Conservation (phyloP, 2,797 vertebrate genomes). For the Poeciliopsis infans region DNA sequence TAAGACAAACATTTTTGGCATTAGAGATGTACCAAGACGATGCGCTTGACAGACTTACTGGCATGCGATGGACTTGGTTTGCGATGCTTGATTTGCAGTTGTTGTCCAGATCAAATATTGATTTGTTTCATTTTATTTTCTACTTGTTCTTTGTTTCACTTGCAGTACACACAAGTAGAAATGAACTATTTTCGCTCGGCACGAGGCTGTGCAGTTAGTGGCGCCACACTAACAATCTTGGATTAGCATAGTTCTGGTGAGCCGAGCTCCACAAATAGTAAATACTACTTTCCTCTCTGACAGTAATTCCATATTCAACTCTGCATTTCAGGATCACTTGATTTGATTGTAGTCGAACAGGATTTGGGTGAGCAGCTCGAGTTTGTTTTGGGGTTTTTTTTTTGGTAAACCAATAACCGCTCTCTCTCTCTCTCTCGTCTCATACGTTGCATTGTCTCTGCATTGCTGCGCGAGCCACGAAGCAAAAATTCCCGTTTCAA, state of each 20-base stretch:
- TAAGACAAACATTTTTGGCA: slow-evolving; percentile 63
- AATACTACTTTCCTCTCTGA: slow-evolving; percentile 50
- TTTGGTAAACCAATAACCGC: slow-evolving; percentile 31
- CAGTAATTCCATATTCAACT: slow-evolving; percentile 51
- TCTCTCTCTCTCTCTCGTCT: neutral
- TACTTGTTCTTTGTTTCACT: neutral
- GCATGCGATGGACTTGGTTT: neutral
- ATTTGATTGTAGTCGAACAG: slow-evolving; percentile 56
- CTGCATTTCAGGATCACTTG: slow-evolving; percentile 40
- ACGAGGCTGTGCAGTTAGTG: slow-evolving; percentile 4
- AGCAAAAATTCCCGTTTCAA: neutral
- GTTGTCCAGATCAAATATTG: neutral
- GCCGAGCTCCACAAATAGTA: slow-evolving; percentile 39
- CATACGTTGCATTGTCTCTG: slow-evolving; percentile 4
- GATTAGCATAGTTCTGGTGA: slow-evolving; percentile 52
- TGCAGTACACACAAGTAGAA: neutral
- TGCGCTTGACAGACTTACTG: slow-evolving; percentile 63
- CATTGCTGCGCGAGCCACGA: neutral
- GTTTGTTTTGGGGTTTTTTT: neutral
- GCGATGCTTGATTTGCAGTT: slow-evolving; percentile 10
- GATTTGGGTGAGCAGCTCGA: slow-evolving; percentile 50
- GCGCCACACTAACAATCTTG: slow-evolving; percentile 24
- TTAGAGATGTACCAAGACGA: slow-evolving; percentile 62
- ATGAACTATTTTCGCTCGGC: slow-evolving; percentile 11
- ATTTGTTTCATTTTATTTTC: neutral